These are phyloP conservation scores for Lasioglossum pauxillum DNA, from an alignment of 2,888 invertebrate genomes.

Conservation along the genomic window DNA sequence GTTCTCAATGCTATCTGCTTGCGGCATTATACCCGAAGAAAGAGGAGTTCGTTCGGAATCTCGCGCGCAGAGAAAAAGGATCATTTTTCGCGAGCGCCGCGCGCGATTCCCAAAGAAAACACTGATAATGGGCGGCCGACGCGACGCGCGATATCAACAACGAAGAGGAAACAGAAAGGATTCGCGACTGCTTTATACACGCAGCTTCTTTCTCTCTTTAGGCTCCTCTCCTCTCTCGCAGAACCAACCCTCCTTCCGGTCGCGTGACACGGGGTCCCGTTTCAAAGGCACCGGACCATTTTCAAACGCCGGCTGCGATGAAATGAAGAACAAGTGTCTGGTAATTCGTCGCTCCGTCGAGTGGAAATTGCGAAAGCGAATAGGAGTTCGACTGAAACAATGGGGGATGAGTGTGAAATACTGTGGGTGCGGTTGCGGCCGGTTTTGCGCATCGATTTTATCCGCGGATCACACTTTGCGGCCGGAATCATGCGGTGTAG, in stretches of 20 bases:
- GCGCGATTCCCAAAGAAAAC: constrained; percentile 5
- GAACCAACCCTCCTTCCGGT: constrained; percentile 7
- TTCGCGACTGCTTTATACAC: constrained; percentile 3
- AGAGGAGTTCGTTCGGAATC: background rate
- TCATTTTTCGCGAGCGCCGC: constrained; percentile 10
- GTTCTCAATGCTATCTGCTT: constrained; percentile 49
- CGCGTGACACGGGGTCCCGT: constrained; percentile 16
- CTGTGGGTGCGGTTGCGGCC: background rate
- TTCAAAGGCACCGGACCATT: constrained; percentile 7
- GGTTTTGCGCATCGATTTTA: background rate
- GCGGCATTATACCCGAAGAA: background rate
- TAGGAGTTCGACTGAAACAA: constrained; percentile 2
- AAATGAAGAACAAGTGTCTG: constrained; percentile 12
- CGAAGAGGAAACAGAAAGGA: constrained; percentile 19
- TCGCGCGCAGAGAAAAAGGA: background rate
- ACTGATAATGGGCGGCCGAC: constrained; percentile 5
- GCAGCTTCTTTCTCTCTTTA: background rate
- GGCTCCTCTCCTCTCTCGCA: background rate
- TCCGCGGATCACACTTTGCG: background rate
- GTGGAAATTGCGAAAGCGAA: constrained; percentile 13
- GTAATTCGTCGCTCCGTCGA: background rate
- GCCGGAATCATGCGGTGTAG: background rate
- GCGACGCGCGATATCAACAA: constrained; percentile 2
- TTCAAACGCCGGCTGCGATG: constrained; percentile 4
- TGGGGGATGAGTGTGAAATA: background rate